phyloP scores from a whole-genome alignment of 2,888 invertebrate species.

The Macrosiphum euphorbiae region DNA sequence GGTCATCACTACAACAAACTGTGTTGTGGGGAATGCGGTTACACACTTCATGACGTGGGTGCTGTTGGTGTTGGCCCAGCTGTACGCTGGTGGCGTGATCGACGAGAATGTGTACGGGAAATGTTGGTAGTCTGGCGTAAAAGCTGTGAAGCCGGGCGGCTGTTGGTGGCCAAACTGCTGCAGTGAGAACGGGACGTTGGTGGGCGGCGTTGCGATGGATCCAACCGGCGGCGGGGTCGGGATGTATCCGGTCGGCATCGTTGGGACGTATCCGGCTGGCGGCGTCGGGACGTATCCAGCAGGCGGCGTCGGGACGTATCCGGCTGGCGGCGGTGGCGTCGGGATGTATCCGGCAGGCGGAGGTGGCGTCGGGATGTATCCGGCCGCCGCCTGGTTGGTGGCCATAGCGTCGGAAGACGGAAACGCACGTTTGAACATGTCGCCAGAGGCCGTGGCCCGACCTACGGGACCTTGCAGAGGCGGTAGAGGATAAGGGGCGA shows the following conservation, averaged over 20 bases:
- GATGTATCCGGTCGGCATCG: too few species aligned
- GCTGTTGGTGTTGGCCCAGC: conserved; percentile 61
- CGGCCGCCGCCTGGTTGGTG: background rate
- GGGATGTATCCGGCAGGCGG: background rate
- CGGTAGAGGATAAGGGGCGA: conserved; percentile 21
- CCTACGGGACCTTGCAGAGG: background rate
- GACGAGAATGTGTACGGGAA: conserved; percentile 52
- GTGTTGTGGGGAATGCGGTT: background rate
- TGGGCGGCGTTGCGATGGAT: background rate
- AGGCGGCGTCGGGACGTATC: background rate
- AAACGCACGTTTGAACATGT: conserved; percentile 36
- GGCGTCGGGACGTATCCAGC: background rate
- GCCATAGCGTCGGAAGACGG: background rate
- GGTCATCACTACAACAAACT: background rate
- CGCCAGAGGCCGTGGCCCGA: background rate
- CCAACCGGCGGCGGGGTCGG: background rate
- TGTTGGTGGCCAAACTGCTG: conserved; percentile 1
- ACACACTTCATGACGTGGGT: conserved; percentile 52
- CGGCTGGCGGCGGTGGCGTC: background rate
- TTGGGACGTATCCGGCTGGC: too few species aligned
- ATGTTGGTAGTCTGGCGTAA: conserved; percentile 33
- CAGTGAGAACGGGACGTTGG: background rate
- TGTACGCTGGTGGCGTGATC: conserved; percentile 41
- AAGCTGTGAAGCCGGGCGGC: background rate
- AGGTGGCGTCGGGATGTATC: background rate